Evolutionary conservation across 2,113 vertebrate species (phyloP), one percentile per base, ranked within the genome.

Genomic region (Sylvilagus bachmani): DNA sequence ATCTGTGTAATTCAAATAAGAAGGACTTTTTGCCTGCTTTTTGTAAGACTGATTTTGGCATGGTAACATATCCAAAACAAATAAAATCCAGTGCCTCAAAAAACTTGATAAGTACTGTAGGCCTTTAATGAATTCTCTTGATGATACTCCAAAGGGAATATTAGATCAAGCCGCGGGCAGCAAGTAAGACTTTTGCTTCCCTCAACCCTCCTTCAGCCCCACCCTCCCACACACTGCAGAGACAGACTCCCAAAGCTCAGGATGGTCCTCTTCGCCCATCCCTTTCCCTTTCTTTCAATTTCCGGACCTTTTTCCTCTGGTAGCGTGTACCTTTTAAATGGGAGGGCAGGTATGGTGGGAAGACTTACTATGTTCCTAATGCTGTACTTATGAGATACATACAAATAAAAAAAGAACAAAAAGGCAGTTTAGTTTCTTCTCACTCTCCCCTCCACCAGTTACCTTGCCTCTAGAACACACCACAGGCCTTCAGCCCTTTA

Each of bases 1-100:
- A 89, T 89, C 79, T 51, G 11, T 80, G n/a, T 91, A 89, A 91
- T 61, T 58, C 77, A 89, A 89, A 91, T 89, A 89, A 89, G 80
- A 75, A 24, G 24, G 24, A 22, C 9, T 66, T 84, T 89, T 91
- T 81, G 22, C 62, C 36, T 82, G 38, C 36, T 71, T 71, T 71
- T 51, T 79, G 62, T n/a, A 38, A 93, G 71, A 33, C 66, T 58
- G 69, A 74, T 67, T 80, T 93, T 89, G 80, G 13, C 73, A 25
- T 80, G 44, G 36, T 49, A 58, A 80, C n/a, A 44, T 4, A 80
- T 69, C 80, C 53, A 62, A 55, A 92, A 62, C 67, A 94, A 86
- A 81, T 61, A 61, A 92, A 62, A 81, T 53, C 73, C 27, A 33
- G 27, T 58, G 69, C 61, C 81, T 89, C 10, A 86, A 69, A 58